A percentile compares a stretch with the other conserved stretches of the same genome.
Evolutionary conservation across 2,888 invertebrate species (phyloP).

Genomic region (Luperina testacea): DNA sequence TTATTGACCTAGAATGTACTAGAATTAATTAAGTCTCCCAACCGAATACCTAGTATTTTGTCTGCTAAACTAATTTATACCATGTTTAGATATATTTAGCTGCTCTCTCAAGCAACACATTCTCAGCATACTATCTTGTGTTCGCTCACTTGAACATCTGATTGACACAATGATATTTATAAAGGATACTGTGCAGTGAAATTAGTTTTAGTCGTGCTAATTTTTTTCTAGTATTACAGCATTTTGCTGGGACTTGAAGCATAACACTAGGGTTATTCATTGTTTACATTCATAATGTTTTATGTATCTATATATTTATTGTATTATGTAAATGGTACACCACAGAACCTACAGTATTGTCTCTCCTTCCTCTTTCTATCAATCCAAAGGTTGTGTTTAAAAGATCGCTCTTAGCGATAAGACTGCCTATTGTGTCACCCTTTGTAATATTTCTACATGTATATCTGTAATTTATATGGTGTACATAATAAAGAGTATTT

Average conservation of each 20-base stretch:
- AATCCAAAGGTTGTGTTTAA: too few relatives aligned
- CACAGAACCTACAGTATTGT: too few relatives aligned
- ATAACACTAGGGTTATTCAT: neutral
- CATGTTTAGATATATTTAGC: neutral
- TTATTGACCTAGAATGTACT: neutral
- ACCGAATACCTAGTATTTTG: constrained; percentile 5
- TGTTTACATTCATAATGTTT: neutral
- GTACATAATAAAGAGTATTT: too few relatives aligned
- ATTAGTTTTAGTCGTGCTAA: neutral
- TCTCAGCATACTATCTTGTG: constrained; percentile 2
- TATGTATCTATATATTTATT: too few relatives aligned
- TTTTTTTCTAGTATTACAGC: neutral
- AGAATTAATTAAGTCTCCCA: neutral
- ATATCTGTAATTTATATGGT: too few relatives aligned
- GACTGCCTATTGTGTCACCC: too few relatives aligned
- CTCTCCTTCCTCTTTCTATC: too few relatives aligned
- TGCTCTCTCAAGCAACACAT: constrained; percentile 5
- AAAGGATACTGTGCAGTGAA: constrained; percentile 9
- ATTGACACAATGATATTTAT: constrained; percentile 16
- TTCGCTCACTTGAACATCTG: constrained; percentile 22
- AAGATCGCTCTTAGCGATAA: too few relatives aligned
- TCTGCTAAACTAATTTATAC: constrained; percentile 8
- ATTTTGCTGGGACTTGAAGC: too few relatives aligned
- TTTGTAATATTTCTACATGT: too few relatives aligned
- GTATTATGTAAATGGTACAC: neutral